Percentiles rank a stretch among this genome's conserved stretches.
Conservation (phyloP, 2,113 vertebrate species). For the Dasyurus viverrinus region DNA sequence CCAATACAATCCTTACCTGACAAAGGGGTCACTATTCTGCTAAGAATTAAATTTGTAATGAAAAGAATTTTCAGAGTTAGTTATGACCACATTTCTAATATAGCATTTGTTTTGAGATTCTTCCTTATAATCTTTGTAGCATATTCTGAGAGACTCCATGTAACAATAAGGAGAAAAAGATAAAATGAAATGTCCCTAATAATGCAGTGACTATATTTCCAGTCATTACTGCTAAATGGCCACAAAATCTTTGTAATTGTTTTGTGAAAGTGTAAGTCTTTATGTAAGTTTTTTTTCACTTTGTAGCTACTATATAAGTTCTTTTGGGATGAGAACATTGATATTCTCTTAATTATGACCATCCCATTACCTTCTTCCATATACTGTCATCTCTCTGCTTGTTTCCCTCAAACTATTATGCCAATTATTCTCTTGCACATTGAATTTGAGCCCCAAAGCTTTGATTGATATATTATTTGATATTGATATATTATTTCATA, state of each 20-base stretch:
- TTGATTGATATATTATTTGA: too few relatives aligned
- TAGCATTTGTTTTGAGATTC: background rate
- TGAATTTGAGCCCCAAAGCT: background rate
- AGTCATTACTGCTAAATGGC: background rate
- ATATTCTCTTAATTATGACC: background rate
- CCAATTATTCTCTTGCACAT: background rate
- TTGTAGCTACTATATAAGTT: background rate
- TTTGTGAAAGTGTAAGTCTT: background rate
- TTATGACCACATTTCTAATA: background rate
- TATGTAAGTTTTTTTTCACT: background rate
- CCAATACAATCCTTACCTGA: background rate
- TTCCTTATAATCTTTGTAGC: background rate
- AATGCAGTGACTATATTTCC: background rate
- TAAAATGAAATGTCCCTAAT: background rate
- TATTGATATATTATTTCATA: background rate
- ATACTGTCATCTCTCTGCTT: background rate
- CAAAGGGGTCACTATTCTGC: background rate
- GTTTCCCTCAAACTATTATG: background rate
- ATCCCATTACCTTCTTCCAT: background rate
- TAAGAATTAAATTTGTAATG: background rate
- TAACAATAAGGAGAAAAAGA: background rate
- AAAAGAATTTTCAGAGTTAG: background rate
- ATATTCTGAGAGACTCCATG: background rate
- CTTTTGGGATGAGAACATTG: background rate
- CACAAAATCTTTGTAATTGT: background rate